Conservation (phyloP, 1,140 invertebrate species). For the Psilanteris sp. region DNA sequence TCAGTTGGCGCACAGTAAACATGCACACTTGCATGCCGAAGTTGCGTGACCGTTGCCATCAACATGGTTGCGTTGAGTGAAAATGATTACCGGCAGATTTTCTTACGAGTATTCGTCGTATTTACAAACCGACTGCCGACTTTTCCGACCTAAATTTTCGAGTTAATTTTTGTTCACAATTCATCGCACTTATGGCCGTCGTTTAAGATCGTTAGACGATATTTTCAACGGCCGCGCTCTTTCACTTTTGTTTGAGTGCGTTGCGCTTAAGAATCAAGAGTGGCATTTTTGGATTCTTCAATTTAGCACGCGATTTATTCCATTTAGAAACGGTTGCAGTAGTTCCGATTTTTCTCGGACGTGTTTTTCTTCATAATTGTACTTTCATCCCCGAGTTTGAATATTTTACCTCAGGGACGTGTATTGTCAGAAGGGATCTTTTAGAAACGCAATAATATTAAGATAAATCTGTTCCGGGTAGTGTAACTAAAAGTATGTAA, state of each 20-base stretch:
- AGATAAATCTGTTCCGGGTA: conserved; percentile 35
- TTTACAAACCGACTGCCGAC: conserved; percentile 27
- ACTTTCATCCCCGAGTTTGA: conserved; percentile 26
- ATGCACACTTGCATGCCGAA: conserved; percentile 66
- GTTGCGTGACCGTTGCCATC: conserved; percentile 65
- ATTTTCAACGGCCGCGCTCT: no score
- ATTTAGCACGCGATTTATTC: conserved; percentile 6
- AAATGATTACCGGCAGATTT: conserved; percentile 67
- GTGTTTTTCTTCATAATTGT: conserved; percentile 35
- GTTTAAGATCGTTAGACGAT: no score
- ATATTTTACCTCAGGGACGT: conserved; percentile 40
- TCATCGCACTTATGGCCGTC: no score
- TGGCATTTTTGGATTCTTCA: neutral
- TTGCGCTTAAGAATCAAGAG: no score
- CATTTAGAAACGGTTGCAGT: conserved; percentile 1
- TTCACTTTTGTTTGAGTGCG: no score
- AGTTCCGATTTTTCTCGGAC: conserved; percentile 14
- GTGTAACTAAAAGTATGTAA: conserved; percentile 33
- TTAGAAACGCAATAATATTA: conserved; percentile 39
- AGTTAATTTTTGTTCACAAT: no score
- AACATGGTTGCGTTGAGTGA: conserved; percentile 57
- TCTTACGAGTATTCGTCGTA: conserved; percentile 43
- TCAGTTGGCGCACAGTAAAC: conserved; percentile 68
- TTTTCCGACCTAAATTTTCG: conserved; percentile 47
- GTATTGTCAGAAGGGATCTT: conserved; percentile 30